Percentiles rank a stretch among this genome's conserved stretches.
Conservation (phyloP, 2,888 invertebrate genomes). For the Norana najaformis region DNA sequence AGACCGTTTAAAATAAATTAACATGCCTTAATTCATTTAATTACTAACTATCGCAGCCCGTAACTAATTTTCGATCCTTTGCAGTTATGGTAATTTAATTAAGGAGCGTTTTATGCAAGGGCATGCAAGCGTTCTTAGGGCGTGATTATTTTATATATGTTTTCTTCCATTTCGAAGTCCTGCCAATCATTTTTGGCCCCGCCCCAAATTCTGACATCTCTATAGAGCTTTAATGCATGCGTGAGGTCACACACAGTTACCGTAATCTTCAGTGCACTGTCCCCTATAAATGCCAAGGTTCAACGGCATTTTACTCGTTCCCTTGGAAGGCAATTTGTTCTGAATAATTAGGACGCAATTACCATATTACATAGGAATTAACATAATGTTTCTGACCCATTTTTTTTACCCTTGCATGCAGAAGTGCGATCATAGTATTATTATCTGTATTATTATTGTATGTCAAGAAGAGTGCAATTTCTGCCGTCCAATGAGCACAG, state of each 20-base stretch:
- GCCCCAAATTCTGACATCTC: not conserved
- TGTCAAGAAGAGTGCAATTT: not conserved
- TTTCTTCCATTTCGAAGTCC: not conserved
- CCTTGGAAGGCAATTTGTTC: too few species aligned
- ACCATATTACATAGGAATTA: not conserved
- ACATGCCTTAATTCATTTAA: too few species aligned
- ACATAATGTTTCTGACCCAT: not conserved
- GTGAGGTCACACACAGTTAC: not conserved
- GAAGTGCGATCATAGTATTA: not conserved
- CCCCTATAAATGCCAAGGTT: not conserved
- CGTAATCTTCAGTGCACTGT: not conserved
- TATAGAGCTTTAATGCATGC: not conserved
- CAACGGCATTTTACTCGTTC: too few species aligned
- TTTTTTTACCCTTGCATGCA: not conserved
- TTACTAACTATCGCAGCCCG: not conserved
- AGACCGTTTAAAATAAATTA: not conserved
- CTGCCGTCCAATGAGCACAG: not conserved
- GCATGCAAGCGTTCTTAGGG: too few species aligned
- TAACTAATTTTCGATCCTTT: not conserved
- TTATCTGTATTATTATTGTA: not conserved
- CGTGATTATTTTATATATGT: not conserved
- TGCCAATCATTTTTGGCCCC: conserved; percentile 13
- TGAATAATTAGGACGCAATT: too few species aligned
- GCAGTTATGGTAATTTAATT: not conserved
- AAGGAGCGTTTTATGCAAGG: too few species aligned